Percentiles rank a stretch among this genome's conserved stretches.
Conservation (phyloP, 2,888 invertebrate genomes). For the Allophyes oxyacanthae region DNA sequence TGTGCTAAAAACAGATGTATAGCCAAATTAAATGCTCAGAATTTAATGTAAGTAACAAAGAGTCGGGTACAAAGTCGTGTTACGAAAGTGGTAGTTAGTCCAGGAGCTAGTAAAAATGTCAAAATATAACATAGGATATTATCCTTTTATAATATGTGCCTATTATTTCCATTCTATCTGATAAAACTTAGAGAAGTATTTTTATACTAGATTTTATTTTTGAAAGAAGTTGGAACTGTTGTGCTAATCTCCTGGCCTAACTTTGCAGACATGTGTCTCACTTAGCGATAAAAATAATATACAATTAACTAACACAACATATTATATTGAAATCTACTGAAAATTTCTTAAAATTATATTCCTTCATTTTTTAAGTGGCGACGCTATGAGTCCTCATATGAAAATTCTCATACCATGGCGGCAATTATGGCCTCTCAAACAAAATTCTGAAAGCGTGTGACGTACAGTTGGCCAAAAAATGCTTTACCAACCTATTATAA, state of each 20-base stretch:
- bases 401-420: no score
- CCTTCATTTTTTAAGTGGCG: no score
- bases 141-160: background rate
- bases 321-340: no score
- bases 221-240: background rate
- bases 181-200: slow-evolving; percentile 34
- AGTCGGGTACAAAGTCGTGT: slow-evolving; percentile 59
- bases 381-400: no score
- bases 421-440: no score
- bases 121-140: slow-evolving; percentile 18
- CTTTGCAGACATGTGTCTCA: slow-evolving; percentile 29
- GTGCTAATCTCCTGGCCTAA: slow-evolving; percentile 50
- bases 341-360: no score
- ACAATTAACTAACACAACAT: background rate
- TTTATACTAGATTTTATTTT: slow-evolving; percentile 31
- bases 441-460: no score
- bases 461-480: no score
- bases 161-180: slow-evolving; percentile 16
- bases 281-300: slow-evolving; percentile 30
- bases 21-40: slow-evolving; percentile 61
- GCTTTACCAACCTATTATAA: no score
- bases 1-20: slow-evolving; percentile 18
- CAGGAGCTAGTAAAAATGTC: slow-evolving; percentile 40
- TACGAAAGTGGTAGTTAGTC: slow-evolving; percentile 44
- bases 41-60: slow-evolving; percentile 45